Evolutionary conservation across 2,888 invertebrate genomes (phyloP).

Genomic region (Hyppa rectilinea): DNA sequence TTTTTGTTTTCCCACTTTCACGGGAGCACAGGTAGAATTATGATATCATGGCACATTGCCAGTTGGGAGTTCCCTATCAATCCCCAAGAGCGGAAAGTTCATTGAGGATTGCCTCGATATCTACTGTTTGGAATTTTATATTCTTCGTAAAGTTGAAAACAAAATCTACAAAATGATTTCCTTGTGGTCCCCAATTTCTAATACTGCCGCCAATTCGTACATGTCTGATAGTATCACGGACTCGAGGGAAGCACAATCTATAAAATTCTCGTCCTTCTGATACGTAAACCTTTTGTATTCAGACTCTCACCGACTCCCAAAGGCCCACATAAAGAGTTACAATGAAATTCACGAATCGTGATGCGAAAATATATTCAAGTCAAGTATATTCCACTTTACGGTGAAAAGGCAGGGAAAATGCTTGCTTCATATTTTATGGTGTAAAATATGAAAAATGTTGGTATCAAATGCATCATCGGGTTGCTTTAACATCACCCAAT

Average conservation of each 20-base stretch:
- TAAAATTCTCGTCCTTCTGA: slow-evolving; percentile 75
- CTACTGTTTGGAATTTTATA: not conserved
- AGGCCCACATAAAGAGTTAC: slow-evolving; percentile 71
- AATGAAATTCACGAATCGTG: slow-evolving; percentile 71
- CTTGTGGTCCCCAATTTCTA: slow-evolving; percentile 43
- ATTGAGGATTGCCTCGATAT: not conserved
- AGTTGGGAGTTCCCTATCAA: not conserved
- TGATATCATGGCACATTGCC: not conserved
- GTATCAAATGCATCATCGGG: not conserved
- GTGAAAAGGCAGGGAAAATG: slow-evolving; percentile 38
- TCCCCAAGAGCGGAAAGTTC: not conserved
- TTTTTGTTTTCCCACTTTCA: not conserved
- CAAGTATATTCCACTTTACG: slow-evolving; percentile 57
- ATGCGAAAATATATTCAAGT: slow-evolving; percentile 69
- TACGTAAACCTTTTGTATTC: slow-evolving; percentile 77
- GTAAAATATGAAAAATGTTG: slow-evolving; percentile 23
- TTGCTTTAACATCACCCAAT: not conserved
- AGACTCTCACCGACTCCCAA: slow-evolving; percentile 69
- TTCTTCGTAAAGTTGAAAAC: slow-evolving; percentile 25
- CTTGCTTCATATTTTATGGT: slow-evolving; percentile 30
- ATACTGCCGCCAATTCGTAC: slow-evolving; percentile 42
- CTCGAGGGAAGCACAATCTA: slow-evolving; percentile 75
- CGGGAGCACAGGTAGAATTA: too few relatives aligned
- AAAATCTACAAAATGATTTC: slow-evolving; percentile 41
- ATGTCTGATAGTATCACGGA: slow-evolving; percentile 59